phyloP scores from a whole-genome alignment of 2,113 vertebrate genomes.

The Pteruthius melanotis region DNA sequence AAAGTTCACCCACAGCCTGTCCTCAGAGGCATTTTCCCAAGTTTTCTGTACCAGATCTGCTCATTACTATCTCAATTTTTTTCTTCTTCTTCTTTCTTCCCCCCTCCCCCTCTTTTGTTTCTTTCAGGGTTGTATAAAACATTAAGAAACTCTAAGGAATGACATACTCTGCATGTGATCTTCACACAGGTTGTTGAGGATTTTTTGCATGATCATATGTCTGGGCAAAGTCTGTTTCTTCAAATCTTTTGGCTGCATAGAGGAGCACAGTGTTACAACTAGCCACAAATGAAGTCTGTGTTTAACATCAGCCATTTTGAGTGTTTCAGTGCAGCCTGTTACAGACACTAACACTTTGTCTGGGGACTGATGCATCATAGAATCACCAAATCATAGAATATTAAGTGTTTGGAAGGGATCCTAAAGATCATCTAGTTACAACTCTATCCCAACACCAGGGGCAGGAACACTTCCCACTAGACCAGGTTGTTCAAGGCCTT shows the following conservation, averaged over 20 bases:
- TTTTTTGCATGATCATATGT: neutral
- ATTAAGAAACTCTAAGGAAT: neutral
- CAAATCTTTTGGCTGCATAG: neutral
- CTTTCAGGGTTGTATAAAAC: neutral
- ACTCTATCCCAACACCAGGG: rapidly evolving
- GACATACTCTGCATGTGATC: rapidly evolving
- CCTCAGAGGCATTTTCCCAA: neutral
- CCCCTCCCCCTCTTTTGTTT: rapidly evolving
- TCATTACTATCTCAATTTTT: neutral
- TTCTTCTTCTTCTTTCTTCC: rapidly evolving
- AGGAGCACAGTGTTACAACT: neutral
- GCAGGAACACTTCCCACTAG: no score
- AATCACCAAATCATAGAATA: neutral
- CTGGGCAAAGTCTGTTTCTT: neutral
- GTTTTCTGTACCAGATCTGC: neutral
- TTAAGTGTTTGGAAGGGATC: neutral
- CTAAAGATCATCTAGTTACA: no score
- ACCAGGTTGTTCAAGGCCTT: neutral
- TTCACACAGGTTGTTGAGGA: neutral
- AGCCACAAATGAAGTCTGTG: neutral
- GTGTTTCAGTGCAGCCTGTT: neutral
- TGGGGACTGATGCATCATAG: neutral
- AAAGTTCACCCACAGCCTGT: neutral
- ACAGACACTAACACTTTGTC: rapidly evolving
- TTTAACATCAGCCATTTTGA: neutral